Conservation (phyloP, 30 jellyfish, hydroid and myxozoan genomes). For the Cassiopea andromeda region DNA sequence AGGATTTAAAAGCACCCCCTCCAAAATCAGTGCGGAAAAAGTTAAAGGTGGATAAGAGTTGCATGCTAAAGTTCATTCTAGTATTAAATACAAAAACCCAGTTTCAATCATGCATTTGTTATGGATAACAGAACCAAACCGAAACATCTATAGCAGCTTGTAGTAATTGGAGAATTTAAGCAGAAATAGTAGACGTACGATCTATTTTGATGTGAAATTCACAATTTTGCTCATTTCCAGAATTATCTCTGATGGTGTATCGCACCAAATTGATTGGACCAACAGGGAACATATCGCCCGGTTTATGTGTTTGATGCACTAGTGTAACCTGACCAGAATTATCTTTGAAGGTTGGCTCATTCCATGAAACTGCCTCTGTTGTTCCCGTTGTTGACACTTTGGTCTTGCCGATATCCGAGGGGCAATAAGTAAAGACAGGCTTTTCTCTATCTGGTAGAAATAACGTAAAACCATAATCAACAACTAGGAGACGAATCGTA, state of each 20-base stretch:
- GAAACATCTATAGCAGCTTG: no score
- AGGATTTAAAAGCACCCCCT: no score
- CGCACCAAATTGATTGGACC: conserved; percentile 61
- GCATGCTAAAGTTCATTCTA: no score
- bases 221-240: conserved; percentile 69
- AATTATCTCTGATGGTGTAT: conserved; percentile 75
- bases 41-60: no score
- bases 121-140: no score
- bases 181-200: conserved; percentile 51
- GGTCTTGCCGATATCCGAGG: conserved; percentile 76
- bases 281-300: conserved; percentile 74
- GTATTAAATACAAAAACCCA: no score
- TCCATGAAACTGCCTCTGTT: conserved; percentile 76
- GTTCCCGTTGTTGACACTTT: conserved; percentile 54
- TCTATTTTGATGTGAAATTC: conserved; percentile 82
- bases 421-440: conserved; percentile 90
- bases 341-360: conserved; percentile 79
- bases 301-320: conserved; percentile 43
- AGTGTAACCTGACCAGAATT: conserved; percentile 89
- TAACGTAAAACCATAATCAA: not conserved
- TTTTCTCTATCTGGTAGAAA: conserved; percentile 73
- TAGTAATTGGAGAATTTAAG: no score
- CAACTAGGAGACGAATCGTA: no score
- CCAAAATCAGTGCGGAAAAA: no score
- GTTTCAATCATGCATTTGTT: no score